Evolutionary conservation across 2,888 invertebrate genomes (phyloP).

Genomic region (Ectemnius continuus): DNA sequence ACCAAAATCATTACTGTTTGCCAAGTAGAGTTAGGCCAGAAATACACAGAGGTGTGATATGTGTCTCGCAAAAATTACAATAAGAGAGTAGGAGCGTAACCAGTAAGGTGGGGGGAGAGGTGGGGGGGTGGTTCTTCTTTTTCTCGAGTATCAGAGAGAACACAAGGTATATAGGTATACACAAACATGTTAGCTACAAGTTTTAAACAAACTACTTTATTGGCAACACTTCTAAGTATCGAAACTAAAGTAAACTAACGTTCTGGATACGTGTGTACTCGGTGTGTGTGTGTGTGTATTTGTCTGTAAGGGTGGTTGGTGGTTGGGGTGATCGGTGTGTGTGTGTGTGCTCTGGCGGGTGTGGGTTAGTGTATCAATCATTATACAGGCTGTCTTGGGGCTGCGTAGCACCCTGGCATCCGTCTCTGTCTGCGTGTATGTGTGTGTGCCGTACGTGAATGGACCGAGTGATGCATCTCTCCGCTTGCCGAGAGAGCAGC

Average conservation of each 20-base stretch:
- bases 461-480: no score
- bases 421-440: no score
- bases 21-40: conserved; percentile 59
- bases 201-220: conserved; percentile 78
- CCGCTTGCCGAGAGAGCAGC: no score
- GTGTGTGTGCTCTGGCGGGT: no score
- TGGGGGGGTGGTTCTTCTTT: not conserved
- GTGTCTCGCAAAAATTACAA: conserved; percentile 21
- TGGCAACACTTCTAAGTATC: conserved; percentile 78
- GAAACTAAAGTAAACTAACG: conserved; percentile 75
- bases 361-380: no score
- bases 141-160: conserved; percentile 47
- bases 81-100: not conserved
- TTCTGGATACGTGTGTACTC: conserved; percentile 46
- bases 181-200: conserved; percentile 78
- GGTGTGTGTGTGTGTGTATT: conserved; percentile 24
- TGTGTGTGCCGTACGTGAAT: no score
- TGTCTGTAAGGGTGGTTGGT: no score
- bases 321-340: no score
- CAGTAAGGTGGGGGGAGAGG: not conserved
- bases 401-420: no score
- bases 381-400: no score
- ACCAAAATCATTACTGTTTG: conserved; percentile 66
- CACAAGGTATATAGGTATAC: conserved; percentile 73
- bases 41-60: conserved; percentile 24